Evolutionary conservation across 2,888 invertebrate species (phyloP), one percentile per base, ranked within the genome.

Genomic region (Sylvicola cinctus): DNA sequence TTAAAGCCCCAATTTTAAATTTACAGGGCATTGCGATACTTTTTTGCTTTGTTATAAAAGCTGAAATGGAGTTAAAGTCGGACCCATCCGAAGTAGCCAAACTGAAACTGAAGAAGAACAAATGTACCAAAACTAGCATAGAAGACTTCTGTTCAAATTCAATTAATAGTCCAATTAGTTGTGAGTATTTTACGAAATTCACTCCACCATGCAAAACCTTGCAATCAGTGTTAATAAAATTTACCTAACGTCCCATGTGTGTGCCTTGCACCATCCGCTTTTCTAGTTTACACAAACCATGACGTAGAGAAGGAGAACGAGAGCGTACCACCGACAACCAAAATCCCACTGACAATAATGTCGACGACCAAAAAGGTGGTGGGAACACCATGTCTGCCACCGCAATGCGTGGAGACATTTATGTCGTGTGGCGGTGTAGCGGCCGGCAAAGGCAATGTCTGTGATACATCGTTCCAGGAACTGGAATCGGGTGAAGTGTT

Each of bases 261-360:
- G 7, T 25, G n/a, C n/a, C n/a, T n/a, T n/a, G n/a, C n/a, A n/a
- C n/a, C n/a, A n/a, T n/a, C n/a, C 20, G 11, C 20, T 16, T 34
- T 31, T 34, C 16, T 43, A 58, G 58, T 55, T 49, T 58, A 57
- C 41, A 49, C 55, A 14, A 55, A 47, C 37, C 57, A 58, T 35
- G 54, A 55, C 40, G 51, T 54, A 38, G 58, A 57, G 39, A 49
- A 55, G 36, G 55, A 55, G 41, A 53, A 49, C 41, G 56, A 54
- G 38, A 49, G 54, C 38, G 44, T 48, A 20, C 46, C 49, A 17
- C 39, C 45, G 36, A 29, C 29, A 36, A 29, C 32, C 10, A 39
- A 38, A 36, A 10, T 40, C 23, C 53, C 54, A 41, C 45, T 54
- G 46, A 54, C 54, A 47, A 53, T 55, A 40, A 51, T 56, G 43